A percentile compares a stretch with the other conserved stretches of the same genome.
phyloP scores from a whole-genome alignment of 2,113 vertebrate genomes.

The Antennarius striatus region DNA sequence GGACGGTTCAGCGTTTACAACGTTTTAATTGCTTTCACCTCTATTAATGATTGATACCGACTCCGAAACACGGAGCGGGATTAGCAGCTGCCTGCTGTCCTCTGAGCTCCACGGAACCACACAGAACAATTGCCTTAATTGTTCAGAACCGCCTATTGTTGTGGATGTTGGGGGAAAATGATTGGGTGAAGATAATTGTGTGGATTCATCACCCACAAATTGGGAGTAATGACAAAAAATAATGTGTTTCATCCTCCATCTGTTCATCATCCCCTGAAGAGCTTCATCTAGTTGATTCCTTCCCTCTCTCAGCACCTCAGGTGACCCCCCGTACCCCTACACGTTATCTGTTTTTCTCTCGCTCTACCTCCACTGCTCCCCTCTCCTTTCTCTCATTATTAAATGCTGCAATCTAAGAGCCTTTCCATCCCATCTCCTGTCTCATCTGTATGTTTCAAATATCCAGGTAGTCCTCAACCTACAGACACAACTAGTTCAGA shows the following conservation, averaged over 20 bases:
- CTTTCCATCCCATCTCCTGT: constrained; percentile 4
- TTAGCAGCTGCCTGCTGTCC: constrained; percentile 29
- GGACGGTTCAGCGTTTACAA: background rate
- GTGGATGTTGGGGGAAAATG: constrained; percentile 27
- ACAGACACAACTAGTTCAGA: too few species aligned
- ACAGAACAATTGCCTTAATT: constrained; percentile 26
- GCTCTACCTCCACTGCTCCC: constrained; percentile 8
- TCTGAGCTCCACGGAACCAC: constrained; percentile 17
- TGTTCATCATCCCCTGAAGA: constrained; percentile 40
- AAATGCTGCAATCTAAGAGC: constrained; percentile 15
- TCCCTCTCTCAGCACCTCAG: constrained; percentile 15
- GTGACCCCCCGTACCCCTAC: constrained; percentile 15
- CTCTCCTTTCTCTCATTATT: constrained; percentile 22
- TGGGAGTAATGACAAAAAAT: constrained; percentile 36
- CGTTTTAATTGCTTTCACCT: constrained; percentile 32
- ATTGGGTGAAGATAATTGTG: constrained; percentile 35
- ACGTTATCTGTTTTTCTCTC: constrained; percentile 19
- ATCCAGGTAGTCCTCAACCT: too few species aligned
- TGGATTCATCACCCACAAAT: constrained; percentile 40
- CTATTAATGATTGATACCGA: constrained; percentile 34
- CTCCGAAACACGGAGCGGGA: constrained; percentile 20
- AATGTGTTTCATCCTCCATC: constrained; percentile 38
- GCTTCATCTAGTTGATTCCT: background rate
- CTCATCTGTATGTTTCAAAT: too few species aligned
- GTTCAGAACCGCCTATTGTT: constrained; percentile 40